These are phyloP conservation scores for Crossoptilon crossoptilon DNA, from an alignment of 2,797 vertebrate genomes.

Conservation along the genomic window DNA sequence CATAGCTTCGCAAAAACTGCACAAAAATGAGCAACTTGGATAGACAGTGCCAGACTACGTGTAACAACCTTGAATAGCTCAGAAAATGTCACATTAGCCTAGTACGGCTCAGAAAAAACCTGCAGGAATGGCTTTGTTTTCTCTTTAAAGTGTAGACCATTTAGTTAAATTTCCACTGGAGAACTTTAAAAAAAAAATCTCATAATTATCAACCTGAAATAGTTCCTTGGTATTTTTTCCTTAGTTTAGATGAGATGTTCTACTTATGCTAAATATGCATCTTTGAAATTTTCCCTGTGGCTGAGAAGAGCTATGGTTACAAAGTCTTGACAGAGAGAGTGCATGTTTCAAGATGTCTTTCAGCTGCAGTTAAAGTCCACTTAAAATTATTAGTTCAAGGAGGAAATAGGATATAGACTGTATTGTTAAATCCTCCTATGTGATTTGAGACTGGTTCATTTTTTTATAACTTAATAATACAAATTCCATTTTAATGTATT, in stretches of 20 bases:
- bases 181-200: neutral
- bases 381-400: neutral
- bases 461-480: neutral
- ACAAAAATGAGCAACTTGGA: neutral
- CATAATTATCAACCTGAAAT: constrained; percentile 5
- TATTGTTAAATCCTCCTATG: neutral
- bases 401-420: neutral
- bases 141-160: neutral
- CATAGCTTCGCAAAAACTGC: neutral
- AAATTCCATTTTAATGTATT: neutral
- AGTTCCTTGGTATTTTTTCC: constrained; percentile 1
- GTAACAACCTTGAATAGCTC: constrained; percentile 5
- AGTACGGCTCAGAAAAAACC: neutral
- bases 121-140: constrained; percentile 32
- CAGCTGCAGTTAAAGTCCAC: neutral
- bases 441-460: neutral
- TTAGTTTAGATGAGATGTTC: neutral
- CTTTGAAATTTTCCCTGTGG: neutral
- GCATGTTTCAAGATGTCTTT: neutral
- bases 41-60: neutral
- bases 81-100: neutral
- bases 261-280: neutral
- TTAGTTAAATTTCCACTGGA: neutral
- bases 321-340: neutral
- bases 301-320: neutral